Conservation (phyloP, 64 coral and sea anemone genomes). For the Pocillopora verrucosa region DNA sequence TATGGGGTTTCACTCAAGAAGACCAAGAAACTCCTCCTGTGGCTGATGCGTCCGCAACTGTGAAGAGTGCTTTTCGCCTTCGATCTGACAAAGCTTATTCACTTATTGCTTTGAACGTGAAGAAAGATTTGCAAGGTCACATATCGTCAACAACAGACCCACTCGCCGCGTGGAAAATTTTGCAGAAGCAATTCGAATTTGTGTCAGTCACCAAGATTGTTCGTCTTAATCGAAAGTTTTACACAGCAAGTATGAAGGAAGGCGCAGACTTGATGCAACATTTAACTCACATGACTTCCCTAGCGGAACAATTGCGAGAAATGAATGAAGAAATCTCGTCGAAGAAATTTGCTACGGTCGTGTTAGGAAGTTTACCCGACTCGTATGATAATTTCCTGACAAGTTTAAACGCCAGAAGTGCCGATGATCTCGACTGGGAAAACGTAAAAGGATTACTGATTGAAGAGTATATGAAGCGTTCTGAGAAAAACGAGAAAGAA, state of each 20-base stretch:
- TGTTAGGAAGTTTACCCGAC: conserved; percentile 51
- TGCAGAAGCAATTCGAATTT: conserved; percentile 52
- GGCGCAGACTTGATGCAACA: conserved; percentile 45
- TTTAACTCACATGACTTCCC: conserved; percentile 55
- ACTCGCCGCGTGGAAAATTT: conserved; percentile 21
- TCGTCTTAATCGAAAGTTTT: conserved; percentile 36
- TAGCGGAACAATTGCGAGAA: conserved; percentile 51
- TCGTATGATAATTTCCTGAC: conserved; percentile 62
- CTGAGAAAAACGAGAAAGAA: conserved; percentile 53
- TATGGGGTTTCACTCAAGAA: conserved; percentile 56
- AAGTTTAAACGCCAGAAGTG: conserved; percentile 54
- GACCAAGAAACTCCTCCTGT: conserved; percentile 34
- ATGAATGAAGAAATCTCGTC: conserved; percentile 55
- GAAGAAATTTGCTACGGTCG: conserved; percentile 51
- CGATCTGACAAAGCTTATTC: conserved; percentile 54
- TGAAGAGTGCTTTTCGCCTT: conserved; percentile 44
- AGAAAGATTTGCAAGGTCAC: conserved; percentile 49
- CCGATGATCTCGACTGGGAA: conserved; percentile 53
- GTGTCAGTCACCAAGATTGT: conserved; percentile 60
- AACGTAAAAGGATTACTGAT: conserved; percentile 50
- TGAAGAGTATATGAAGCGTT: conserved; percentile 52
- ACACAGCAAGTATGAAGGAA: conserved; percentile 45
- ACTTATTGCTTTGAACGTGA: conserved; percentile 44
- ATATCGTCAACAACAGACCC: conserved; percentile 46
- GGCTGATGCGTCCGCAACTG: conserved; percentile 12